Percentiles rank a stretch among this genome's conserved stretches.
phyloP scores from a whole-genome alignment of 2,888 invertebrate species.

The Cremastinae sp. region DNA sequence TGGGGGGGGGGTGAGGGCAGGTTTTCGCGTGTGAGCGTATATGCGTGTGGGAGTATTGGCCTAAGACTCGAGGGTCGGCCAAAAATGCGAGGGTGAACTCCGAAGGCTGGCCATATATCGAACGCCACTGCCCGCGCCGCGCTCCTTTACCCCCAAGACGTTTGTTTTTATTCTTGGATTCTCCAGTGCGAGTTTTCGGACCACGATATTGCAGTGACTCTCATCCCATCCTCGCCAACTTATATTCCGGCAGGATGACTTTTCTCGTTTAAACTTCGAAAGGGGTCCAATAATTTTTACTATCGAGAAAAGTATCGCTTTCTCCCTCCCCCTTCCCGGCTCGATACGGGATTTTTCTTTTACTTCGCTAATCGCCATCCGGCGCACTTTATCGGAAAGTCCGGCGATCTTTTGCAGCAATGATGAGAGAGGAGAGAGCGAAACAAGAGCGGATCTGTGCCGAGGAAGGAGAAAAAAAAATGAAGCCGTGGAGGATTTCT shows the following conservation, averaged over 20 bases:
- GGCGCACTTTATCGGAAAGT: no score
- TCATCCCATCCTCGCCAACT: constrained; percentile 43
- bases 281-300: no score
- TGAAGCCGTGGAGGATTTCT: constrained; percentile 21
- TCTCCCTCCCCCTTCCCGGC: background rate
- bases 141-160: constrained; percentile 55
- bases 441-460: no score
- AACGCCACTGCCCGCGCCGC: constrained; percentile 53
- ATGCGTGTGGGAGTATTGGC: constrained; percentile 47
- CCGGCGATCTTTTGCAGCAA: no score
- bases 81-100: constrained; percentile 62
- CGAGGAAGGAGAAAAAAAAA: constrained; percentile 13
- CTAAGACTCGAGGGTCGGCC: constrained; percentile 61
- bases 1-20: constrained; percentile 8
- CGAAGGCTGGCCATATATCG: constrained; percentile 55
- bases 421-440: background rate
- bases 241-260: background rate
- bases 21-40: constrained; percentile 1
- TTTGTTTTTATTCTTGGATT: constrained; percentile 62
- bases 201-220: constrained; percentile 66
- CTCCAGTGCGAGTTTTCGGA: constrained; percentile 43
- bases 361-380: background rate
- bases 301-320: background rate
- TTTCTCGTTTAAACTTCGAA: no score
- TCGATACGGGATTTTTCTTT: background rate